A percentile compares a stretch with the other conserved stretches of the same genome.
Conservation (phyloP, 2,888 invertebrate genomes). For the Callinectes sapidus region DNA sequence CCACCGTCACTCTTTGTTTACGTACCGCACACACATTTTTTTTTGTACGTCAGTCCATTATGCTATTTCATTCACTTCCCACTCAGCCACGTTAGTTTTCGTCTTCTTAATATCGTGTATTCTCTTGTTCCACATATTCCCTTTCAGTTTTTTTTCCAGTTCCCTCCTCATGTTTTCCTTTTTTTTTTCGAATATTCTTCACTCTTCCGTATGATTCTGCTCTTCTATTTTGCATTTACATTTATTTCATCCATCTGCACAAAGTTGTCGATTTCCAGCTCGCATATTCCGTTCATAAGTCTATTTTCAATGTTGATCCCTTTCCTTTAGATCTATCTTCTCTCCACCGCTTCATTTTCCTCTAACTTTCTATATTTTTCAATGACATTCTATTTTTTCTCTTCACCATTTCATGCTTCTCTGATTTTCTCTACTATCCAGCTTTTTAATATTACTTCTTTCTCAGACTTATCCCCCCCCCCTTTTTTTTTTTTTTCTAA, state of each 20-base stretch:
- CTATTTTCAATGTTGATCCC: neutral
- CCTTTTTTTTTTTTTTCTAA: neutral
- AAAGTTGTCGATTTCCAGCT: neutral
- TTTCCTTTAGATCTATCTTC: neutral
- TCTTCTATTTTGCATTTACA: neutral
- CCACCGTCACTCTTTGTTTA: neutral
- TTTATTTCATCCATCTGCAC: neutral
- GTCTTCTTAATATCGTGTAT: neutral
- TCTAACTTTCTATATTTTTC: no score
- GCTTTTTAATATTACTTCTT: no score
- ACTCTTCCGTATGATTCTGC: no score
- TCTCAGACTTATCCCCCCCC: neutral
- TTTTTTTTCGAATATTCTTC: neutral
- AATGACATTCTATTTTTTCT: no score
- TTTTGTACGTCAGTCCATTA: neutral
- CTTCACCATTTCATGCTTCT: neutral
- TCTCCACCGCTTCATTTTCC: no score
- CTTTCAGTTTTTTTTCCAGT: neutral
- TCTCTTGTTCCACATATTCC: neutral
- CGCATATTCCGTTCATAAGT: neutral
- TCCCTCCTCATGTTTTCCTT: neutral
- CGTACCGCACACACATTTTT: neutral
- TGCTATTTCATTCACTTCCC: neutral
- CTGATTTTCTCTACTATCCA: no score
- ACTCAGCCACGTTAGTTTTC: neutral